Percentiles rank a stretch among this genome's conserved stretches.
Evolutionary conservation across 2,888 invertebrate species (phyloP).

Genomic region (Galerucella nymphaeae): DNA sequence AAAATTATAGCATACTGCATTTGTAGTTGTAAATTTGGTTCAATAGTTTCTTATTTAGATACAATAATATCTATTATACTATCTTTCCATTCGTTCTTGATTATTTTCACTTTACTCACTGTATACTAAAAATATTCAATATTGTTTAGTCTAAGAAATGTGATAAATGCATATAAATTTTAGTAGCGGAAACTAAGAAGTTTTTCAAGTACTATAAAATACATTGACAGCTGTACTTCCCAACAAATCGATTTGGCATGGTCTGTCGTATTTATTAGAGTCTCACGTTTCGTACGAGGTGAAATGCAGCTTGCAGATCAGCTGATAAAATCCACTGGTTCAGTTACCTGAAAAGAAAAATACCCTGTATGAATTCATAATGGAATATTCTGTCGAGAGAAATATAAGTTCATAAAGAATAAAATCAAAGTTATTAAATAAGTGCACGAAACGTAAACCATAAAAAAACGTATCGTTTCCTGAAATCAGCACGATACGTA

Average conservation of each 20-base stretch:
- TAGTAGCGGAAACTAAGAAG: constrained; percentile 7
- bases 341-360: constrained; percentile 4
- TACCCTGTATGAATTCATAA: neutral
- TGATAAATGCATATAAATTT: neutral
- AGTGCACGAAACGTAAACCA: constrained; percentile 13
- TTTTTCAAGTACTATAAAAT: constrained; percentile 9
- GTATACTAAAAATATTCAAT: neutral
- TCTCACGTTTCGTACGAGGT: neutral
- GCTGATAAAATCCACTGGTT: neutral
- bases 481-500: constrained; percentile 19
- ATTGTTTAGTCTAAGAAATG: constrained; percentile 10
- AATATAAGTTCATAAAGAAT: constrained; percentile 7
- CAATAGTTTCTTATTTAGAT: no score
- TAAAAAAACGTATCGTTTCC: constrained; percentile 16
- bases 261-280: constrained; percentile 7
- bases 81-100: neutral
- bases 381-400: neutral
- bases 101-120: neutral
- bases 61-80: no score
- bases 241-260: constrained; percentile 9
- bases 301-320: neutral
- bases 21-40: no score
- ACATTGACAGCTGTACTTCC: constrained; percentile 14
- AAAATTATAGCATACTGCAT: no score
- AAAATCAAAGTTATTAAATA: constrained; percentile 15